These are phyloP conservation scores for Synergus gifuensis DNA, from an alignment of 2,888 invertebrate genomes.

Conservation along the genomic window DNA sequence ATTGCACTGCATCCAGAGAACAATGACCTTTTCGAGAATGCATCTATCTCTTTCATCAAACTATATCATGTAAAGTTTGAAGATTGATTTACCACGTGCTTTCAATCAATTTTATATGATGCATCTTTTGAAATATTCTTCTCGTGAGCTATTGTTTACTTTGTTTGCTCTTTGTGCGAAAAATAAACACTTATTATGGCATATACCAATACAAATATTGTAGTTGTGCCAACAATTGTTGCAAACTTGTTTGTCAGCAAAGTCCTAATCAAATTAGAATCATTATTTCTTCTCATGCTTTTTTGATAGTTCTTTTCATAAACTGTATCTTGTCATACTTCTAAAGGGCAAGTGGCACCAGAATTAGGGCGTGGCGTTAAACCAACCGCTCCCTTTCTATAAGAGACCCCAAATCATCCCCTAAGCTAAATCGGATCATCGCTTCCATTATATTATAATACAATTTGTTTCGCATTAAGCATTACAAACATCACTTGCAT, in stretches of 20 bases:
- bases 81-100: background rate
- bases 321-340: background rate
- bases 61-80: background rate
- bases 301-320: background rate
- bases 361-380: constrained; percentile 30
- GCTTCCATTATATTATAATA: background rate
- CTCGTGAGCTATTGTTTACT: background rate
- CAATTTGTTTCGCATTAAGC: background rate
- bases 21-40: constrained; percentile 18
- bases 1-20: background rate
- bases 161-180: background rate
- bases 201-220: constrained; percentile 20
- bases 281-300: background rate
- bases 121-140: background rate
- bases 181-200: background rate
- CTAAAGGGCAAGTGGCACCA: constrained; percentile 20
- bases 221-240: constrained; percentile 4
- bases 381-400: constrained; percentile 4
- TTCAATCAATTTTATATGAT: background rate
- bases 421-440: background rate
- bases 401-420: background rate
- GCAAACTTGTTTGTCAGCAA: constrained; percentile 8
- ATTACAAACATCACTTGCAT: background rate
- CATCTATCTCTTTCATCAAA: background rate
- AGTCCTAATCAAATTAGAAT: background rate